phyloP scores from a whole-genome alignment of 30 jellyfish, hydroid and myxozoan genomes.

The Aurelia coerulea region DNA sequence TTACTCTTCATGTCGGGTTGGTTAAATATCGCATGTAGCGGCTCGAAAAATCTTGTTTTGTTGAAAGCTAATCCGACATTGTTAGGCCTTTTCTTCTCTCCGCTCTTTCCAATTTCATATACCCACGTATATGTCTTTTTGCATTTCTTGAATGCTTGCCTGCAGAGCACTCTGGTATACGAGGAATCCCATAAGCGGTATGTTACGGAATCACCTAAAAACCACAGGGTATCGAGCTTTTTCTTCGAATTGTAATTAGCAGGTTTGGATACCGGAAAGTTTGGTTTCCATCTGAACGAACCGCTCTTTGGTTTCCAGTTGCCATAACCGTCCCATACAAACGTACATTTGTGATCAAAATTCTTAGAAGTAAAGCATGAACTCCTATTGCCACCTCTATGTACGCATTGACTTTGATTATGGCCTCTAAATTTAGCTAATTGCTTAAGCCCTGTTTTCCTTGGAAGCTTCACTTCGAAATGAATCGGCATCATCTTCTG shows the following conservation, averaged over 20 bases:
- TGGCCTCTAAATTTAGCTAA: too few relatives aligned
- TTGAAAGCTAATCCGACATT: slow-evolving; percentile 43
- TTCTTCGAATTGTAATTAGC: slow-evolving; percentile 2
- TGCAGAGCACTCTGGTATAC: slow-evolving; percentile 54
- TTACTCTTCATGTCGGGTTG: slow-evolving; percentile 31
- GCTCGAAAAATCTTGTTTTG: slow-evolving; percentile 41
- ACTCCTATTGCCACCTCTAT: too few relatives aligned
- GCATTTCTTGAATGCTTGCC: slow-evolving; percentile 55
- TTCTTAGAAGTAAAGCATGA: not conserved
- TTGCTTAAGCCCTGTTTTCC: too few relatives aligned
- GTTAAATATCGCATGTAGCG: slow-evolving; percentile 16
- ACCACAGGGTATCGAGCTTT: slow-evolving; percentile 72
- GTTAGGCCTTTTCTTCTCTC: not conserved
- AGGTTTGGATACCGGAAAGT: slow-evolving; percentile 8
- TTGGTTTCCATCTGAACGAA: slow-evolving; percentile 29
- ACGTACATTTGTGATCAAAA: slow-evolving; percentile 7
- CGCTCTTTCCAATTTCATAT: slow-evolving; percentile 2
- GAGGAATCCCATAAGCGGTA: slow-evolving; percentile 65
- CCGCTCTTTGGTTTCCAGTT: slow-evolving; percentile 7
- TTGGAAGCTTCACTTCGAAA: slow-evolving; percentile 1
- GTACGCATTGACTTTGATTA: too few relatives aligned
- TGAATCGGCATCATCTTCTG: slow-evolving; percentile 10
- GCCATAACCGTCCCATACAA: slow-evolving; percentile 54
- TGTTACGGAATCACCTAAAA: slow-evolving; percentile 66
- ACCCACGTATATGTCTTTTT: slow-evolving; percentile 69